Evolutionary conservation across 2,888 invertebrate species (phyloP).

Genomic region (Drosophila paracracens): DNA sequence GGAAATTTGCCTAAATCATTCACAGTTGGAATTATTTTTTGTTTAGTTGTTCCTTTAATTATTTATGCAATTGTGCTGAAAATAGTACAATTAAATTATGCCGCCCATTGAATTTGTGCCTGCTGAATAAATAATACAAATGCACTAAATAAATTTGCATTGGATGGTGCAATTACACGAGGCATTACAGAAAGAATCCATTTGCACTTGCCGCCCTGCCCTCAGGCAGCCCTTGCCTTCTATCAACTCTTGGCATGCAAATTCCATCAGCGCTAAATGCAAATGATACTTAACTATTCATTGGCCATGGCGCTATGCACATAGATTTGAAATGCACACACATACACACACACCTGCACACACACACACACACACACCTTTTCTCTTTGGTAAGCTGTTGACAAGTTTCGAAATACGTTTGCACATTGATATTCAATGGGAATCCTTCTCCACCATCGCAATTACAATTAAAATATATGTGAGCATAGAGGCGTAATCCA

Average conservation of each 20-base stretch:
- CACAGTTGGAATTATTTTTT: neutral
- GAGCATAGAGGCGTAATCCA: slow-evolving; percentile 1
- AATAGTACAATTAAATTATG: slow-evolving; percentile 28
- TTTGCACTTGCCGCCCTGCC: slow-evolving; percentile 7
- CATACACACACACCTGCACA: neutral
- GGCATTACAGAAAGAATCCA: slow-evolving; percentile 25
- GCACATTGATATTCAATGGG: slow-evolving; percentile 48
- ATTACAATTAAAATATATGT: slow-evolving; percentile 43
- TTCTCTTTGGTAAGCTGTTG: slow-evolving; percentile 42
- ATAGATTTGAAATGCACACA: slow-evolving; percentile 47
- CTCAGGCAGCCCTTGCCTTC: neutral
- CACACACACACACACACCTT: slow-evolving; percentile 15
- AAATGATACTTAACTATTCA: slow-evolving; percentile 66
- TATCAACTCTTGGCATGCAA: slow-evolving; percentile 42
- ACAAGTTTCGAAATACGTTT: slow-evolving; percentile 46
- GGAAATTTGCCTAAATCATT: neutral
- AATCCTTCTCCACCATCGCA: slow-evolving; percentile 37
- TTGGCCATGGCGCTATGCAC: slow-evolving; percentile 38
- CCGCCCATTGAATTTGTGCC: slow-evolving; percentile 17
- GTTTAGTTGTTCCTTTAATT: slow-evolving; percentile 5
- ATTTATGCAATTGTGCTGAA: slow-evolving; percentile 29
- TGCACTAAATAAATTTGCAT: slow-evolving; percentile 24
- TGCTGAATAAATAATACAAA: slow-evolving; percentile 27
- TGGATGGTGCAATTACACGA: slow-evolving; percentile 41
- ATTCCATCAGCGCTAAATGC: slow-evolving; percentile 58